Conservation (phyloP, 2,797 vertebrate genomes). For the Streptopelia turtur region DNA sequence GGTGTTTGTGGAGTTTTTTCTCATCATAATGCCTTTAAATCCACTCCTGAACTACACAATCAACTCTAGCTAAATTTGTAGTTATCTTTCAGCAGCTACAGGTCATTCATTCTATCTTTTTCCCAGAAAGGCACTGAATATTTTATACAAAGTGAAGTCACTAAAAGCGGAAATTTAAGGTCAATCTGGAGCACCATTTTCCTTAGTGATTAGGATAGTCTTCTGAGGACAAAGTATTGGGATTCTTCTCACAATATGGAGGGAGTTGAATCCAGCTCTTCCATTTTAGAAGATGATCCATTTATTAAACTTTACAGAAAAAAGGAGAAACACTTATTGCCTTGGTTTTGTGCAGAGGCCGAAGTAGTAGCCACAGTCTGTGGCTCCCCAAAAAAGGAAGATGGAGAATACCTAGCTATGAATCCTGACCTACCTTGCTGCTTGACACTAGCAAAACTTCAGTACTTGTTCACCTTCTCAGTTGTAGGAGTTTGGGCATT, state of each 20-base stretch:
- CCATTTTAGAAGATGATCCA: not conserved
- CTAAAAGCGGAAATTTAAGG: not conserved
- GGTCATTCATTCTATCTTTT: not conserved
- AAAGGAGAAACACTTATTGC: not conserved
- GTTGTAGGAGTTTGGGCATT: not conserved
- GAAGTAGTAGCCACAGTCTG: not conserved
- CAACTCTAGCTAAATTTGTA: not conserved
- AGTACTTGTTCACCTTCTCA: not conserved
- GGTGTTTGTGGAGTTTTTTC: not conserved
- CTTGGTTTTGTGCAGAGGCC: not conserved
- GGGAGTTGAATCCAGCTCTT: not conserved
- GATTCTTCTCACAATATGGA: not conserved
- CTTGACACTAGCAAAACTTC: not conserved
- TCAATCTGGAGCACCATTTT: not conserved
- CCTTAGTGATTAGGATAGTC: not conserved
- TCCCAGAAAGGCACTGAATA: not conserved
- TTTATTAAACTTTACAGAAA: not conserved
- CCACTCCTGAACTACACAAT: not conserved
- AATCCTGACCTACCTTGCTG: not conserved
- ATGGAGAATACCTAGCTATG: not conserved
- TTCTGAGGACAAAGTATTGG: not conserved
- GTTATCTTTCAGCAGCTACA: not conserved
- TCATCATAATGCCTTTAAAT: not conserved
- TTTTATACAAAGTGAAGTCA: not conserved
- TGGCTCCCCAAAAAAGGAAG: not conserved